A percentile compares a stretch with the other conserved stretches of the same genome.
phyloP scores from a whole-genome alignment of 2,888 invertebrate species.

The Cephus spinipes region DNA sequence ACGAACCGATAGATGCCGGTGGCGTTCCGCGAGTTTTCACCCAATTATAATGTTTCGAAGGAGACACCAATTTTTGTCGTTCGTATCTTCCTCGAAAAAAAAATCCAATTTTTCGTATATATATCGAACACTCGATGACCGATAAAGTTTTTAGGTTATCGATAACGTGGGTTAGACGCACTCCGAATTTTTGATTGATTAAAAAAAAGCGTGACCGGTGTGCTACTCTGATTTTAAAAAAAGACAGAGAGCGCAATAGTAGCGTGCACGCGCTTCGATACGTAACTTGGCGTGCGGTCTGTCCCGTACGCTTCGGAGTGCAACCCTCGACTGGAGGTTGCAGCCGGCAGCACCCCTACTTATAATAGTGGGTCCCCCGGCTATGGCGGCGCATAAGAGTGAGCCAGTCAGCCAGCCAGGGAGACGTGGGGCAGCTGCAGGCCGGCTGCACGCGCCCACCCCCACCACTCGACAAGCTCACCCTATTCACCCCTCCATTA shows the following conservation, averaged over 20 bases:
- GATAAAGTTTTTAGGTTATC: background rate
- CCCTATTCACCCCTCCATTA: constrained; percentile 61
- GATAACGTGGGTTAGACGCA: background rate
- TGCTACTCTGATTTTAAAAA: background rate
- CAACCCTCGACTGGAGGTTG: constrained; percentile 66
- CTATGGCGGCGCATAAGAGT: constrained; percentile 55
- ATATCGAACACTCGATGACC: background rate
- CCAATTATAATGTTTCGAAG: background rate
- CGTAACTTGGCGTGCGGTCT: background rate
- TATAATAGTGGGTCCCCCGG: constrained; percentile 63
- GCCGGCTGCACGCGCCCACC: constrained; percentile 69
- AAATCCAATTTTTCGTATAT: background rate
- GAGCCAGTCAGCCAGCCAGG: constrained; percentile 13
- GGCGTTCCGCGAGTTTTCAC: background rate
- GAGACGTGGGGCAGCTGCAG: constrained; percentile 59
- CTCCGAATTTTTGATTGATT: background rate
- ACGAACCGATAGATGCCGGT: background rate
- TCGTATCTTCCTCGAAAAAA: background rate
- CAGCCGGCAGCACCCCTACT: constrained; percentile 62
- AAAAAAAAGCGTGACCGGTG: background rate
- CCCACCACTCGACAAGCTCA: constrained; percentile 63
- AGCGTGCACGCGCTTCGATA: background rate
- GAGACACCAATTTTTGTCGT: background rate
- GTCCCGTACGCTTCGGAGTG: constrained; percentile 34
- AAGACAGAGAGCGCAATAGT: background rate